Conservation (phyloP, 1,140 invertebrate genomes). For the Nasonia longicornis region DNA sequence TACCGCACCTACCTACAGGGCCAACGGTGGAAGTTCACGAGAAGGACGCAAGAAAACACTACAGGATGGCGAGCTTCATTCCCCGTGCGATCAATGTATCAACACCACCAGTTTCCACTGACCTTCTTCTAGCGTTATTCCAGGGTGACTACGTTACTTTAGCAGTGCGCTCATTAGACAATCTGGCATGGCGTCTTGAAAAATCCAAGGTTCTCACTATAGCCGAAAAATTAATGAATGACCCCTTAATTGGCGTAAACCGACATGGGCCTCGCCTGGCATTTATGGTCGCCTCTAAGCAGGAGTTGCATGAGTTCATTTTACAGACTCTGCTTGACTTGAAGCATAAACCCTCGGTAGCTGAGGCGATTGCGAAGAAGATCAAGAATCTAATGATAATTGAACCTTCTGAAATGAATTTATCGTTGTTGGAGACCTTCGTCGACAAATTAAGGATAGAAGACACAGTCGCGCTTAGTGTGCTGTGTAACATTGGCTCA, state of each 20-base stretch:
- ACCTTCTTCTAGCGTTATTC: neutral
- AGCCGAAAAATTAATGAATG: neutral
- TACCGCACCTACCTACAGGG: neutral
- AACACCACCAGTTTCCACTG: neutral
- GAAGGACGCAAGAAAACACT: neutral
- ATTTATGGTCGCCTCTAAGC: neutral
- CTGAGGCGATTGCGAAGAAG: neutral
- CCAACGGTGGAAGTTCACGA: neutral
- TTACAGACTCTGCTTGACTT: too few species aligned
- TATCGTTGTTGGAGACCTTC: neutral
- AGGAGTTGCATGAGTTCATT: neutral
- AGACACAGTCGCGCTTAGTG: neutral
- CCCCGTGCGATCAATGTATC: slow-evolving; percentile 10
- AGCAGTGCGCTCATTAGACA: neutral
- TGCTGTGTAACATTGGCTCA: too few species aligned
- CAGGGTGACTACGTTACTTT: neutral
- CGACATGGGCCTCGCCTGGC: neutral
- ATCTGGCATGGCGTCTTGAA: neutral
- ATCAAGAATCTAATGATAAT: neutral
- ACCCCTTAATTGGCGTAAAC: neutral
- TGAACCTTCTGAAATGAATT: too few species aligned
- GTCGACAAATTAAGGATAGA: neutral
- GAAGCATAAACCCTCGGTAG: too few species aligned
- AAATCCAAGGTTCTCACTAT: neutral
- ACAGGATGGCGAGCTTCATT: neutral